Base-by-base conservation (phyloP, 2,888 invertebrate species). In the Meiosimyza decipiens region DNA sequence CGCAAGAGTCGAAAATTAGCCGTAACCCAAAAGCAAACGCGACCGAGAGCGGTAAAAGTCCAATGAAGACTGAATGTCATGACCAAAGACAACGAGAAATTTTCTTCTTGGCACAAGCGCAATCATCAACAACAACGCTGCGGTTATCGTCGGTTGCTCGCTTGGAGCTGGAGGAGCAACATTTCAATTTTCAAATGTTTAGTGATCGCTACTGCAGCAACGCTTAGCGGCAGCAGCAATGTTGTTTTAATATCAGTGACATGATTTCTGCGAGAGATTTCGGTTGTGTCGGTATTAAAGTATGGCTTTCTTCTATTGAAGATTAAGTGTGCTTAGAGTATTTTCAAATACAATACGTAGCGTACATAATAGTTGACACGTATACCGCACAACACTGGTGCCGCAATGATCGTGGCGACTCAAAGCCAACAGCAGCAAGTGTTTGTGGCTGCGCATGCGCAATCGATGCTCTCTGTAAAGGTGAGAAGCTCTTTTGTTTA, bases 1-100 rank as follows among this genome's bases (percentile, higher is more conserved):
- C 9, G 40, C 40, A 40, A 40, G 9, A 28, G 28, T 28, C 3
- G 40, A 40, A 40, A 40, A 40, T 40, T 40, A 40, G 9, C 9
- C 40, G 40, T 40, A 40, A 40, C 40, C 40, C 40, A 40, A 18
- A 16, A 64, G 9, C 6, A 64, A 64, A 51, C 64, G n/a, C 79
- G 78, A 81, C 82, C 82, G 79, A 75, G 78, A 76, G 74, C 75
- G 78, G 75, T 77, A 76, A 80, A 79, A 80, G 82, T 79, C 83
- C 77, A 79, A 80, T 80, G 78, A 75, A 79, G 83, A 84, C 84
- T 84, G 82, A 84, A 84, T 83, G 85, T 83, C 83, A 83, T 79
- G 83, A 82, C 78, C 83, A 82, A 77, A 79, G 76, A 72, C 71
- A 52, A 72, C 54, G 71, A 64, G 65, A 66, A 71, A 73, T 69